phyloP scores from a whole-genome alignment of 2,888 invertebrate genomes.

The Gasteruption jaculator region DNA sequence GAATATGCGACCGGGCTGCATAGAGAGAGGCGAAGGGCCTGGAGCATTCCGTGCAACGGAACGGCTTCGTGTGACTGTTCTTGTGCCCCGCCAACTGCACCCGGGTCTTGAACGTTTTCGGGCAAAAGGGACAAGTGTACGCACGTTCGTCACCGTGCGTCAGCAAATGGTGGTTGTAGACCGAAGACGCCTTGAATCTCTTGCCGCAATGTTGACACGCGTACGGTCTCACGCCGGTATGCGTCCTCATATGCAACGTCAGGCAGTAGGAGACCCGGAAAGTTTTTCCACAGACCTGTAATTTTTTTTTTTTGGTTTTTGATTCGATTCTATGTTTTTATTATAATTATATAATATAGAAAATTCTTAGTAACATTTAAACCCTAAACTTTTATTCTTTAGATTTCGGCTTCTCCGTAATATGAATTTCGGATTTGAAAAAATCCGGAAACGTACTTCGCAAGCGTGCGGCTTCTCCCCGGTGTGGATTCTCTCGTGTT shows the following conservation, averaged over 20 bases:
- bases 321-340: not conserved
- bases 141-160: slow-evolving; percentile 74
- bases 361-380: not conserved
- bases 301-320: slow-evolving; percentile 2
- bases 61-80: slow-evolving; percentile 78
- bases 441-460: slow-evolving; percentile 55
- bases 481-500: slow-evolving; percentile 80
- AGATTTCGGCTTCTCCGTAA: too few species aligned
- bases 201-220: slow-evolving; percentile 69
- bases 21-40: slow-evolving; percentile 75
- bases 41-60: slow-evolving; percentile 68
- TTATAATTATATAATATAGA: not conserved
- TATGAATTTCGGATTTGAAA: too few species aligned
- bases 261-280: slow-evolving; percentile 78
- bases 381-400: too few species aligned
- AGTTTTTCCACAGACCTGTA: slow-evolving; percentile 70
- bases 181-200: slow-evolving; percentile 74
- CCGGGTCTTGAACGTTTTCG: slow-evolving; percentile 75
- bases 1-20: slow-evolving; percentile 72
- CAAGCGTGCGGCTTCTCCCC: slow-evolving; percentile 77
- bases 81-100: slow-evolving; percentile 77
- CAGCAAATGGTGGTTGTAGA: slow-evolving; percentile 71
- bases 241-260: slow-evolving; percentile 75
- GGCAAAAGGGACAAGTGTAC: slow-evolving; percentile 72
- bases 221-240: slow-evolving; percentile 74